Evolutionary conservation across 2,888 invertebrate species (phyloP).

Genomic region (Camptogramma bilineatum): DNA sequence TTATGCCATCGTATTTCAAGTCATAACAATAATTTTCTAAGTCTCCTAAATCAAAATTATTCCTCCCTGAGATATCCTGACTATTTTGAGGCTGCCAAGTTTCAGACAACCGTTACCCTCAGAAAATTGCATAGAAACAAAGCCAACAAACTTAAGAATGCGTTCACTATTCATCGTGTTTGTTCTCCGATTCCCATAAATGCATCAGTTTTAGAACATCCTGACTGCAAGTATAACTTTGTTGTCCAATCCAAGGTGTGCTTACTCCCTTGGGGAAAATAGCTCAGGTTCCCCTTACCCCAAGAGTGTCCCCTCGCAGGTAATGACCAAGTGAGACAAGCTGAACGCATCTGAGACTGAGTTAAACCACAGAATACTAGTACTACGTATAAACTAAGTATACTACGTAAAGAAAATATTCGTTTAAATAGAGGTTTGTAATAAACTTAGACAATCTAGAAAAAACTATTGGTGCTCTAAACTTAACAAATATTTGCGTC

Average conservation of each 20-base stretch:
- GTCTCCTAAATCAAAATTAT: too few species aligned
- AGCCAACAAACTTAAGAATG: conserved; percentile 18
- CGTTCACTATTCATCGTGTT: conserved; percentile 5
- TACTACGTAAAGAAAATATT: conserved; percentile 49
- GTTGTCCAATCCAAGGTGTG: conserved; percentile 31
- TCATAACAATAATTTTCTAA: too few species aligned
- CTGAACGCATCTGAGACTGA: conserved; percentile 56
- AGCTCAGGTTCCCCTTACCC: conserved; percentile 63
- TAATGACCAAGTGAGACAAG: conserved; percentile 58
- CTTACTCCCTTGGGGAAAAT: conserved; percentile 64
- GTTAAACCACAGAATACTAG: too few species aligned
- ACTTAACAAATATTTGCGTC: neutral
- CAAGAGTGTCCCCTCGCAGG: conserved; percentile 55
- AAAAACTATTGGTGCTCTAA: neutral
- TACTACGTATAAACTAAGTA: too few species aligned
- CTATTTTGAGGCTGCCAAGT: conserved; percentile 5
- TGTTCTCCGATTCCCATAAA: neutral
- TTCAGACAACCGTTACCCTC: neutral
- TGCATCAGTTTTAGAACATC: conserved; percentile 4
- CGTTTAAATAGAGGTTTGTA: conserved; percentile 10
- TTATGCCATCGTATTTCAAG: neutral
- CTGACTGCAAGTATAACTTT: conserved; percentile 16
- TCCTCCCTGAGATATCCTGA: neutral
- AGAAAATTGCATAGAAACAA: conserved; percentile 9
- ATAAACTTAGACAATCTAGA: neutral